A percentile compares a stretch with the other conserved stretches of the same genome.
These are phyloP conservation scores for Apis laboriosa DNA, from an alignment of 1,140 invertebrate genomes.

Conservation along the genomic window DNA sequence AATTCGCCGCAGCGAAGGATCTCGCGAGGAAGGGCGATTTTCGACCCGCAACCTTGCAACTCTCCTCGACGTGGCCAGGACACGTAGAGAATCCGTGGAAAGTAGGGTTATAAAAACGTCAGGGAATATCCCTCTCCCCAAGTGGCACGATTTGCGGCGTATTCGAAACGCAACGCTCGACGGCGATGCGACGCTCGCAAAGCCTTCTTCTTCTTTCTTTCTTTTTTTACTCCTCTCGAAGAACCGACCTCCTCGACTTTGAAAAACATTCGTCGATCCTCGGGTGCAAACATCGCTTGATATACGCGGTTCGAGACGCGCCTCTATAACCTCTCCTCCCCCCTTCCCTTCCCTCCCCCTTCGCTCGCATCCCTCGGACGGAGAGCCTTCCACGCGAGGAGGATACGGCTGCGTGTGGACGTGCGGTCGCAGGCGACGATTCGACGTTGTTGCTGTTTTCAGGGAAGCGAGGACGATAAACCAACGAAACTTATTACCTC, in stretches of 20 bases:
- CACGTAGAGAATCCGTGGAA: constrained; percentile 41
- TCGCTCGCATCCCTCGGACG: not conserved
- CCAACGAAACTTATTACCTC: constrained; percentile 72
- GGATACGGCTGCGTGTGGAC: not conserved
- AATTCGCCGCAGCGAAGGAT: constrained; percentile 7
- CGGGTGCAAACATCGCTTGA: constrained; percentile 51
- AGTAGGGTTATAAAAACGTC: constrained; percentile 63
- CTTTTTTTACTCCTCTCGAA: not conserved
- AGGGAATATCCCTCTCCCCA: constrained; percentile 37
- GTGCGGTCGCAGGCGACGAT: constrained; percentile 44
- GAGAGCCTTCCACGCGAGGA: constrained; percentile 11
- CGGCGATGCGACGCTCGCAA: not conserved
- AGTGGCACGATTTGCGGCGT: constrained; percentile 63
- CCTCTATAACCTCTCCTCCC: too few relatives aligned
- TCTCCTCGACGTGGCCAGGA: constrained; percentile 34
- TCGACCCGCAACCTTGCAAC: constrained; percentile 50
- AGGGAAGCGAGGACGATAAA: constrained; percentile 72
- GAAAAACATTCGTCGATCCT: constrained; percentile 53
- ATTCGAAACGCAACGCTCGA: constrained; percentile 44
- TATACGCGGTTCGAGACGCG: constrained; percentile 40
- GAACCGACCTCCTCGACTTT: not conserved
- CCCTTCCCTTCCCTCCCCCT: not conserved
- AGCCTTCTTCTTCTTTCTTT: not conserved
- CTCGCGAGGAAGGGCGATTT: constrained; percentile 39
- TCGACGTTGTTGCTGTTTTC: constrained; percentile 57